Evolutionary conservation across 2,797 vertebrate genomes (phyloP), one percentile per base, ranked within the genome.

Genomic region (Esox masquinongy): DNA sequence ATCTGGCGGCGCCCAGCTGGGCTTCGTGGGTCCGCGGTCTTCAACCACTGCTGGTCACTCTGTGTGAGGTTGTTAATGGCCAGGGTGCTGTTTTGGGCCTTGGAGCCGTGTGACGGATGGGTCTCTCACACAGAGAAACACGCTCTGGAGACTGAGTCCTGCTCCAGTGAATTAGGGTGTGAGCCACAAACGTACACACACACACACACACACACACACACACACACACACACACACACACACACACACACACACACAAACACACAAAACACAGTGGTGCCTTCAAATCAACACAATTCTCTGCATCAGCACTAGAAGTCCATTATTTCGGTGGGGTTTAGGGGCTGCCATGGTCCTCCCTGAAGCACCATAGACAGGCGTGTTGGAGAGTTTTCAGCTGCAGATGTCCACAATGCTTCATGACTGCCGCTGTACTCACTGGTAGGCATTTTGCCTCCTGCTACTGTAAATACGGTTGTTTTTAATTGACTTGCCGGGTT

Each of bases 401-500:
- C 51, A 53, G 51, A 53, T 53, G 51, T 17, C 51, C 19, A 53
- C 51, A 53, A 76, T 64, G 3, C 70, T 31, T 61, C 64, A 61
- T 15, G 19, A 77, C 17, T 1, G n/a, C 14, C 68, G 53, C 43
- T 3, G 6, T 47, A 14, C 43, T 43, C 39, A 43, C 39, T 43
- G 39, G 9, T 31, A n/a, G 31, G 53, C 77, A 82, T 76, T 34
- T 50, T 71, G 68, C 66, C 76, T 76, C 72, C 49, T 67, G 66
- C 43, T 12, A 47, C 36, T 6, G 36, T 39, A 39, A 39, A 39
- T 39, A 39, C 36, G 36, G 2, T 39, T 47, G 2, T 47, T 14
- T 47, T 14, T 47, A 12, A 47, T 47, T 47, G 9, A 47, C 43
- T 47, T 47, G 43, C 43, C 9, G 12, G 43, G 9, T 39, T 2